Evolutionary conservation across 2,888 invertebrate genomes (phyloP).

Genomic region (Eretmocerus hayati): DNA sequence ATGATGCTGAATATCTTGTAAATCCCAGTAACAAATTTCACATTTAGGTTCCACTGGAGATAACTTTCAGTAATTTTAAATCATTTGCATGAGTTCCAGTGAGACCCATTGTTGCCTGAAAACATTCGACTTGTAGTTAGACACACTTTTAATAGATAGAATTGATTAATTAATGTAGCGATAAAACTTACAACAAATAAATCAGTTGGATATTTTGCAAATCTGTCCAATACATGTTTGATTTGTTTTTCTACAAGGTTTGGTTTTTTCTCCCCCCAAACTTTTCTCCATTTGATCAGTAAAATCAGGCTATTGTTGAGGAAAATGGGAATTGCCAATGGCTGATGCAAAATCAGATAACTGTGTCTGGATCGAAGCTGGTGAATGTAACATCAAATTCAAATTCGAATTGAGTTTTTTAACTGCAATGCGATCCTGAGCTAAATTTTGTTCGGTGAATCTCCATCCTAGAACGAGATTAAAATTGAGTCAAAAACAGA

Average conservation of each 20-base stretch:
- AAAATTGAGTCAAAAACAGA: not conserved
- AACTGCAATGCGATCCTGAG: slow-evolving; percentile 69
- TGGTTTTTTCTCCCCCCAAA: slow-evolving; percentile 94
- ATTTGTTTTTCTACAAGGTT: slow-evolving; percentile 93
- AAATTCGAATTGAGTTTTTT: slow-evolving; percentile 85
- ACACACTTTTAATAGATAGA: slow-evolving; percentile 9
- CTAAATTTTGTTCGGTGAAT: slow-evolving; percentile 65
- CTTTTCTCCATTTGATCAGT: slow-evolving; percentile 90
- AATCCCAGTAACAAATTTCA: too few relatives aligned
- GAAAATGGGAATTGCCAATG: slow-evolving; percentile 95
- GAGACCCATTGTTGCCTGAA: slow-evolving; percentile 76
- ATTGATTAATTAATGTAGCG: not conserved
- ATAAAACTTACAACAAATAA: slow-evolving; percentile 64
- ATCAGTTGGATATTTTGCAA: slow-evolving; percentile 90
- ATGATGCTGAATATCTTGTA: too few relatives aligned
- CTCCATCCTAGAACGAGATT: slow-evolving; percentile 41
- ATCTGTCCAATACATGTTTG: slow-evolving; percentile 87
- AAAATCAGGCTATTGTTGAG: slow-evolving; percentile 90
- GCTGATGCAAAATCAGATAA: slow-evolving; percentile 92
- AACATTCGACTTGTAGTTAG: slow-evolving; percentile 19
- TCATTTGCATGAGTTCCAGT: slow-evolving; percentile 72
- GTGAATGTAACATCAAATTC: slow-evolving; percentile 86
- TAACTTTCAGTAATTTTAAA: slow-evolving; percentile 71
- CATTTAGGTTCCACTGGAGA: too few relatives aligned
- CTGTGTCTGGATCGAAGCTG: slow-evolving; percentile 86